Conservation (phyloP, 2,888 invertebrate species). For the Chymomyza caudatula region DNA sequence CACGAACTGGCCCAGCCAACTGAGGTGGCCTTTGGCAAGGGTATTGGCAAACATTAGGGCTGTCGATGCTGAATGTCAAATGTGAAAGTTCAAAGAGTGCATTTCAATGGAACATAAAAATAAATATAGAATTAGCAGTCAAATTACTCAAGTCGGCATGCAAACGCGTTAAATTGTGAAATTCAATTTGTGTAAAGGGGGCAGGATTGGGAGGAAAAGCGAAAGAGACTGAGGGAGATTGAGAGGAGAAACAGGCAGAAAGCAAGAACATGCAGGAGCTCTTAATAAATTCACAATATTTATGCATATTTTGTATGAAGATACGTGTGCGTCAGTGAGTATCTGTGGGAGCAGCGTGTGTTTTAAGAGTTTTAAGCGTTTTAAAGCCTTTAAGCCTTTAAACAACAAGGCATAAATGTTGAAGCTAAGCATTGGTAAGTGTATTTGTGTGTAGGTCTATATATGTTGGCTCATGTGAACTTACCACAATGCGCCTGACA, state of each 20-base stretch:
- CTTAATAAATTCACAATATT: neutral
- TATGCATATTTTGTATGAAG: neutral
- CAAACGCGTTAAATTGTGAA: constrained; percentile 57
- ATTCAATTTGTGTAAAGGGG: constrained; percentile 29
- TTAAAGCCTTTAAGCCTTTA: neutral
- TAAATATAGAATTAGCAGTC: constrained; percentile 53
- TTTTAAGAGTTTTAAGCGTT: neutral
- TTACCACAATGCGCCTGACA: constrained; percentile 74
- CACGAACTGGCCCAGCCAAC: neutral
- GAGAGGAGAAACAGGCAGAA: constrained; percentile 15
- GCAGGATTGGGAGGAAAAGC: too few relatives aligned
- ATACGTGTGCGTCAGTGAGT: constrained; percentile 12
- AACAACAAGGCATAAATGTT: neutral
- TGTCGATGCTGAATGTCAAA: neutral
- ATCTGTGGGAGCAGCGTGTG: constrained; percentile 3
- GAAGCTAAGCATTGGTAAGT: neutral
- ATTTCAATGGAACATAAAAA: constrained; percentile 37
- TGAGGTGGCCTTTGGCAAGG: neutral
- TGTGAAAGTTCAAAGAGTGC: constrained; percentile 40
- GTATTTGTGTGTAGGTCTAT: neutral
- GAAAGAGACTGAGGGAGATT: too few relatives aligned
- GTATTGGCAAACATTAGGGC: neutral
- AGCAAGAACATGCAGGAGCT: constrained; percentile 33
- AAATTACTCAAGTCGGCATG: constrained; percentile 47
- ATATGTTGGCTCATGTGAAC: constrained; percentile 22